Evolutionary conservation across 2,113 vertebrate species (phyloP).

Genomic region (Sinocyclocheilus rhinocerous): DNA sequence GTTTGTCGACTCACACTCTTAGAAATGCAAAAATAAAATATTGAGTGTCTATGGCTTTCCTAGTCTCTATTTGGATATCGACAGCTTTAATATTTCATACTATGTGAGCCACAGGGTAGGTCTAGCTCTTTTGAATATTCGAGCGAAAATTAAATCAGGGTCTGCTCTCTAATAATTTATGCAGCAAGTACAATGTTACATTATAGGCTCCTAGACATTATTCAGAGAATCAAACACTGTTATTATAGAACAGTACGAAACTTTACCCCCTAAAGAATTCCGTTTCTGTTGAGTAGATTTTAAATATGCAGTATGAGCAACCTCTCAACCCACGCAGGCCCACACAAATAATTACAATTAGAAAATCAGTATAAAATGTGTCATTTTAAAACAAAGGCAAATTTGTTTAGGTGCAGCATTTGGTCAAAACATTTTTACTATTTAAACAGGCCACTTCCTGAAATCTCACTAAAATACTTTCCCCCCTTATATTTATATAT

Average conservation of each 20-base stretch:
- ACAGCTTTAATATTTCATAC: slow-evolving; percentile 77
- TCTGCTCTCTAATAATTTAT: slow-evolving; percentile 41
- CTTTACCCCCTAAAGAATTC: neutral
- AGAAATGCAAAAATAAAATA: slow-evolving; percentile 72
- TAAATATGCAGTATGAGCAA: neutral
- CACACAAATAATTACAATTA: slow-evolving; percentile 16
- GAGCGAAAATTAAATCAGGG: slow-evolving; percentile 46
- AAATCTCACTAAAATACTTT: neutral
- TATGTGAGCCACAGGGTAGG: slow-evolving; percentile 68
- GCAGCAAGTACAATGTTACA: neutral
- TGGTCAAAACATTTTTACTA: neutral
- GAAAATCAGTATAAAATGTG: neutral
- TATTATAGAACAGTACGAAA: neutral
- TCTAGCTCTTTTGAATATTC: slow-evolving; percentile 65
- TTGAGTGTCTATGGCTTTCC: slow-evolving; percentile 64
- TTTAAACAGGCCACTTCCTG: neutral
- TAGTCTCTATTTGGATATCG: slow-evolving; percentile 60
- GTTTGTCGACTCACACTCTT: slow-evolving; percentile 50
- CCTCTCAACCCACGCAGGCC: slow-evolving; percentile 17
- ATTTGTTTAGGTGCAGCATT: neutral
- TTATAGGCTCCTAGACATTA: neutral
- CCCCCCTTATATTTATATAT: neutral
- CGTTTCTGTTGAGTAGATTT: neutral
- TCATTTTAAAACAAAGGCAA: neutral
- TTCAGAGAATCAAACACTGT: slow-evolving; percentile 1